Conservation (phyloP, 1,140 invertebrate species). For the Cecropterus lyciades region DNA sequence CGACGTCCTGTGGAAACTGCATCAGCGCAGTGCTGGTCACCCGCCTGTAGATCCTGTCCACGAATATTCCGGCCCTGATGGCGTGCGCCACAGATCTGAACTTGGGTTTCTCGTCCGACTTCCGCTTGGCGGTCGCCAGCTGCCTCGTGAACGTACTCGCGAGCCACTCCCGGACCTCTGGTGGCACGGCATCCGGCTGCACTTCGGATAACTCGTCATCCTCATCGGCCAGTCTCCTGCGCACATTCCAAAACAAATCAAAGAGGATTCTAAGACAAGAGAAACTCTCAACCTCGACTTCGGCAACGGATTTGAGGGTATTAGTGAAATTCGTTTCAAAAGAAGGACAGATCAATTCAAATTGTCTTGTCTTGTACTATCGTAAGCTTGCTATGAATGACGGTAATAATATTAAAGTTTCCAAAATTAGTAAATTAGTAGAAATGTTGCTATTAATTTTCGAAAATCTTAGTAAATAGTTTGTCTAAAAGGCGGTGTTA, state of each 20-base stretch:
- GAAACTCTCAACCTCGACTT: neutral
- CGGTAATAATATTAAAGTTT: too few relatives aligned
- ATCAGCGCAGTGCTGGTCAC: slow-evolving; percentile 93
- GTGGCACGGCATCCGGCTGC: slow-evolving; percentile 97
- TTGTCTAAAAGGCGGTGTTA: neutral
- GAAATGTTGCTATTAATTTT: too few relatives aligned
- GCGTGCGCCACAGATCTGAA: slow-evolving; percentile 98
- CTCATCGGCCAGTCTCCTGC: slow-evolving; percentile 92
- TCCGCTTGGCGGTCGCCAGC: slow-evolving; percentile 89
- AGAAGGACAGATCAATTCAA: neutral
- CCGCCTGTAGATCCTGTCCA: slow-evolving; percentile 96
- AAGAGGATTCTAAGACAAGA: slow-evolving; percentile 14
- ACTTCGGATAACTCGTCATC: slow-evolving; percentile 98
- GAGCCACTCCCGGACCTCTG: slow-evolving; percentile 98
- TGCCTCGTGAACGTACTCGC: slow-evolving; percentile 98
- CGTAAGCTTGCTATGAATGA: neutral
- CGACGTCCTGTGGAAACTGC: slow-evolving; percentile 95
- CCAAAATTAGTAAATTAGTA: too few relatives aligned
- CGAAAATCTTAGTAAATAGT: neutral
- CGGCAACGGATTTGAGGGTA: neutral
- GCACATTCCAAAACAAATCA: slow-evolving; percentile 41
- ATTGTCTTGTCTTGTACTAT: neutral
- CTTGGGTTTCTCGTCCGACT: slow-evolving; percentile 92
- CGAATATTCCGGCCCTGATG: slow-evolving; percentile 98
- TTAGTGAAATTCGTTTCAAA: slow-evolving; percentile 1